Conservation (phyloP, 2,113 vertebrate genomes). For the Daboia siamensis region DNA sequence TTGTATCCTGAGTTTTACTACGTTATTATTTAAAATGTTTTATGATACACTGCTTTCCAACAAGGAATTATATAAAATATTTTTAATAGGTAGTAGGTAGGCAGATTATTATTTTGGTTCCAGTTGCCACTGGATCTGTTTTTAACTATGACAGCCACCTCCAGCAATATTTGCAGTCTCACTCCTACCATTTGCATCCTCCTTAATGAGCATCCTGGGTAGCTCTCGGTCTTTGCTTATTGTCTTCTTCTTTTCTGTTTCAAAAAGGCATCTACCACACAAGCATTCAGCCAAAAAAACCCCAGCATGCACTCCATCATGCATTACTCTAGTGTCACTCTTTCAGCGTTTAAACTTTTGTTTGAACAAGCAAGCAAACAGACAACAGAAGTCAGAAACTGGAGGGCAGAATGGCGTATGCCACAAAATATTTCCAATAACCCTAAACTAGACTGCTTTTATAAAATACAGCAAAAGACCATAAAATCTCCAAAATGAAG, state of each 20-base stretch:
- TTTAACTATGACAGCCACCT: neutral
- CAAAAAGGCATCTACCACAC: neutral
- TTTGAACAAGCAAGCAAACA: neutral
- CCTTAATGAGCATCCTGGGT: neutral
- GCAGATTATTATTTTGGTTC: neutral
- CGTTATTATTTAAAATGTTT: neutral
- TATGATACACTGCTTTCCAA: neutral
- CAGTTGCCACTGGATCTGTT: neutral
- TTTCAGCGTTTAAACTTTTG: neutral
- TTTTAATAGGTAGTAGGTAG: neutral
- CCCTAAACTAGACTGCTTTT: neutral
- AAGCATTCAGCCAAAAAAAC: neutral
- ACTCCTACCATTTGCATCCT: neutral
- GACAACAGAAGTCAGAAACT: neutral
- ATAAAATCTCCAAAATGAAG: neutral
- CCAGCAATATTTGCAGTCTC: neutral
- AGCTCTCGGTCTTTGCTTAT: neutral
- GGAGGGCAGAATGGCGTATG: neutral
- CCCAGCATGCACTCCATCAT: neutral
- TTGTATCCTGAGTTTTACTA: neutral
- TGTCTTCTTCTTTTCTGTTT: neutral
- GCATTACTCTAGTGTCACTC: neutral
- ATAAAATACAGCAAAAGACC: neutral
- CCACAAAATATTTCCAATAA: neutral
- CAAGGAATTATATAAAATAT: neutral